Conservation (phyloP, 1,140 invertebrate species). For the Diachasma alloeum region DNA sequence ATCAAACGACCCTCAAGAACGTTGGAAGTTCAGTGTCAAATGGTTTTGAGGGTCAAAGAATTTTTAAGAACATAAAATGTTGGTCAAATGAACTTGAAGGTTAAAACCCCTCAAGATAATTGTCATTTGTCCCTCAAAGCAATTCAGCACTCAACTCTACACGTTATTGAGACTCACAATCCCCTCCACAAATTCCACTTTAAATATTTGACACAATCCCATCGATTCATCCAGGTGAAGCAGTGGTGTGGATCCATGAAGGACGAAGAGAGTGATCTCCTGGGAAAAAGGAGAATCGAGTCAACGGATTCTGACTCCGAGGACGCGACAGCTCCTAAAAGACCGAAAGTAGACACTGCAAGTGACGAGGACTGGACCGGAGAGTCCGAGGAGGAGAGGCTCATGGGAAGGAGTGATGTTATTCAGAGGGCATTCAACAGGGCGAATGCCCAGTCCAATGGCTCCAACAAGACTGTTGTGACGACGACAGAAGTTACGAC, state of each 20-base stretch:
- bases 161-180: too few relatives aligned
- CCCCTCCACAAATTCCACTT: constrained; percentile 62
- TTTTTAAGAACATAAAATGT: too few relatives aligned
- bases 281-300: constrained; percentile 57
- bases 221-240: constrained; percentile 73
- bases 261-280: constrained; percentile 65
- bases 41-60: too few relatives aligned
- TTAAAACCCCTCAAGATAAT: too few relatives aligned
- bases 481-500: constrained; percentile 41
- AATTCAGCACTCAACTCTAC: too few relatives aligned
- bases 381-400: constrained; percentile 61
- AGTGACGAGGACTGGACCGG: constrained; percentile 64
- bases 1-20: too few relatives aligned
- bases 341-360: constrained; percentile 62
- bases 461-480: constrained; percentile 45
- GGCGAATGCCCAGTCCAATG: constrained; percentile 58
- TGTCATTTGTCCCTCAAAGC: too few relatives aligned
- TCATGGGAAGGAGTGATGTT: constrained; percentile 54
- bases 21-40: too few relatives aligned
- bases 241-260: constrained; percentile 79
- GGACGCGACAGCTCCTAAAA: constrained; percentile 62
- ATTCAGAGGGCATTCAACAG: constrained; percentile 61
- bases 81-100: too few relatives aligned
- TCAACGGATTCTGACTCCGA: constrained; percentile 65
- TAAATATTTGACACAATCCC: background rate